A percentile compares a stretch with the other conserved stretches of the same genome.
Evolutionary conservation across 2,797 vertebrate species (phyloP).

Genomic region (Thalassophryne amazonica): DNA sequence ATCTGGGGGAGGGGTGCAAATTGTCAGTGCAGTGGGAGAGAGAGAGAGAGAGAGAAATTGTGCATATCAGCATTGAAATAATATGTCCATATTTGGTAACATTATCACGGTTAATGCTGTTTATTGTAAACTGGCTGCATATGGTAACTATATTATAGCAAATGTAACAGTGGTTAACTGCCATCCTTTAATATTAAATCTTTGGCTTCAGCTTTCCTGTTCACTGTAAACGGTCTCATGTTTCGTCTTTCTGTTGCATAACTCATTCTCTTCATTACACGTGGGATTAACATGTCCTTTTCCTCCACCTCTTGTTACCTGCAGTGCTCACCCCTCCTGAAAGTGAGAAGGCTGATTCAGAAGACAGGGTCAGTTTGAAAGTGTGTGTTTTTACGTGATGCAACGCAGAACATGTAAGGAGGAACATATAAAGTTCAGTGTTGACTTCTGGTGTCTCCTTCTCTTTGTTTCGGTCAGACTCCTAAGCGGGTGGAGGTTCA

Average conservation of each 20-base stretch:
- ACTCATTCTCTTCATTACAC: not conserved
- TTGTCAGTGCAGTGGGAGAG: too few species aligned
- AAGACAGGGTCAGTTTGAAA: slow-evolving; percentile 78
- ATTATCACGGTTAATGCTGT: too few species aligned
- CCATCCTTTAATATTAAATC: slow-evolving; percentile 44
- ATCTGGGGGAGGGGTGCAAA: too few species aligned
- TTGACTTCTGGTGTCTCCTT: not conserved
- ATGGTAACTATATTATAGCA: too few species aligned
- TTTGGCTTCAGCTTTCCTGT: slow-evolving; percentile 47
- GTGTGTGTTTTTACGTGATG: too few species aligned
- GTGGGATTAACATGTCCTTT: not conserved
- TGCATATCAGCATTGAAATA: too few species aligned
- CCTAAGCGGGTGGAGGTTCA: slow-evolving; percentile 77
- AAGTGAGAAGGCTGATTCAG: slow-evolving; percentile 79
- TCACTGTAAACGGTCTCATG: slow-evolving; percentile 37
- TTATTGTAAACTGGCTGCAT: too few species aligned
- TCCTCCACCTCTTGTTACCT: slow-evolving; percentile 19
- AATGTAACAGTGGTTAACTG: too few species aligned
- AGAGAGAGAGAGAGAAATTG: too few species aligned
- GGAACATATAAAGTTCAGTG: not conserved
- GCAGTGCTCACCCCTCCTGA: slow-evolving; percentile 76
- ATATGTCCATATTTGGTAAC: too few species aligned
- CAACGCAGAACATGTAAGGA: too few species aligned
- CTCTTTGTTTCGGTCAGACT: slow-evolving; percentile 42
- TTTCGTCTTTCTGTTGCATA: not conserved